These are phyloP conservation scores for Azorinus chamasolen DNA, from an alignment of 2,888 invertebrate genomes.

Conservation along the genomic window DNA sequence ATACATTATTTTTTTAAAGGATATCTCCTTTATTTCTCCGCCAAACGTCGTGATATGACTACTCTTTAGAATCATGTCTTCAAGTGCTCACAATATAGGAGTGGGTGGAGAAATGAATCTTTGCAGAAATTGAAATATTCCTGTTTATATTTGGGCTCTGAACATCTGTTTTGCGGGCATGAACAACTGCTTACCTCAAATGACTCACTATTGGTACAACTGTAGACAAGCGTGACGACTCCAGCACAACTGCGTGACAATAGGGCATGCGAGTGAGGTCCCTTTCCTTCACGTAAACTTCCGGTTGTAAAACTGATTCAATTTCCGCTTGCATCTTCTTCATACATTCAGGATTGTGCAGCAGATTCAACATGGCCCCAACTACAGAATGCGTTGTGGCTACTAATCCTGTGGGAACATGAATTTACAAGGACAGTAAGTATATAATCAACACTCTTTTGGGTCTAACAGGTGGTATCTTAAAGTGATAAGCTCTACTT, in stretches of 20 bases:
- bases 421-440: neutral
- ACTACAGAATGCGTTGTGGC: conserved; percentile 46
- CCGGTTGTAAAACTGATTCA: conserved; percentile 20
- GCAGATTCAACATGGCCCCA: conserved; percentile 31
- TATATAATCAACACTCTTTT: too few species aligned
- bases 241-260: conserved; percentile 48
- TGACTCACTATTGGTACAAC: conserved; percentile 59
- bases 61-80: too few species aligned
- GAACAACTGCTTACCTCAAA: conserved; percentile 47
- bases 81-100: too few species aligned
- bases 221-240: conserved; percentile 43
- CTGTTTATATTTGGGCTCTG: too few species aligned
- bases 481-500: too few species aligned
- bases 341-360: conserved; percentile 35
- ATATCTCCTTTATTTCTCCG: too few species aligned
- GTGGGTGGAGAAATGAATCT: too few species aligned
- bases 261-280: conserved; percentile 47
- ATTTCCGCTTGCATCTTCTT: conserved; percentile 52
- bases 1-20: too few species aligned
- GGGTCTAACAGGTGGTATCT: too few species aligned
- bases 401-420: conserved; percentile 55
- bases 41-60: too few species aligned
- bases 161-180: too few species aligned
- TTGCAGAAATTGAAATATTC: too few species aligned
- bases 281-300: conserved; percentile 3